Evolutionary conservation across 1,140 invertebrate species (phyloP), one percentile per base, ranked within the genome.

Genomic region (Dryas iulia): DNA sequence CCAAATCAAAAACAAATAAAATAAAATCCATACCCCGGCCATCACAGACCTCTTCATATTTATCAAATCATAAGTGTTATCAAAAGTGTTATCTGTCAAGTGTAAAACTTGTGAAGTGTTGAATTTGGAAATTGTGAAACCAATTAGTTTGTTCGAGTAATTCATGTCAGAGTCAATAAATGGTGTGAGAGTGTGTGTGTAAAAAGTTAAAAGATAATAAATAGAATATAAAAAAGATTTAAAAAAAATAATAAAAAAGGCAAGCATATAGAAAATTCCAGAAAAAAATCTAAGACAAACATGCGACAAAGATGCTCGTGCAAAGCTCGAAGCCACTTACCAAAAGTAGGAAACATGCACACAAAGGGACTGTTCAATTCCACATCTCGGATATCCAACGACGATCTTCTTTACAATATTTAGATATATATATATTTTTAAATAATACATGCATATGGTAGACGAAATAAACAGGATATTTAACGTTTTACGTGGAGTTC

Each of bases 11-110:
- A 69, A 71, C 73, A 84, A 79, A 73, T 59, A 76, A 80, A 79
- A 81, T 75, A 77, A 78, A 80, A 78, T 78, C 83, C 82, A 87
- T 87, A 89, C 89, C 87, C 85, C 79, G 82, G 87, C 84, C 84
- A 85, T 82, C 80, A 78, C 81, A 89, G 82, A 88, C 84, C 83
- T 86, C 81, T 82, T 84, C 82, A 74, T 59, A 65, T 65, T 66
- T 73, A 63, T 24, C 62, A 67, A 69, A 76, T 65, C 62, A 76
- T 47, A 47, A 47, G 39, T 47, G 39, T 47, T 47, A 47, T 47
- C 18, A 73, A 72, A 73, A 73, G 62, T 83, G 76, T 80, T 57
- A 60, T 75, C 56, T 86, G 82, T 83, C 47, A 58, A 70, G 83
- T 88, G 83, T 87, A 52, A 65, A 71, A 78, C 62, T 67, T 88